Evolutionary conservation across 2,888 invertebrate genomes (phyloP), one percentile per base, ranked within the genome.

Genomic region (Leistus spinibarbis): DNA sequence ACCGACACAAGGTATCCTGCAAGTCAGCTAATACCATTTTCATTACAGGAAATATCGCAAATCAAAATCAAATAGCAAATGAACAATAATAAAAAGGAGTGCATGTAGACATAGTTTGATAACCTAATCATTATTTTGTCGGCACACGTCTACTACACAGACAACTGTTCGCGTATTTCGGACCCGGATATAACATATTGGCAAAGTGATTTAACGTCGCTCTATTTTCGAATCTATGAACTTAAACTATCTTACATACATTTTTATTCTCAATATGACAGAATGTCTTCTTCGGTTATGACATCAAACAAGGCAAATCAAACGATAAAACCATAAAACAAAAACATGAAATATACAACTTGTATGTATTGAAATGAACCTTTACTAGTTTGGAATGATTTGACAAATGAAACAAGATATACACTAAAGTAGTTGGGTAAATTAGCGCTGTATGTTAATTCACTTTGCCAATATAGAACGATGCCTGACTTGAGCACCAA

Each of bases 1-100:
- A 69, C 69, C 69, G 88, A 87, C 87, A 86, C 86, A 86, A 85
- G 86, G 86, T 85, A 83, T 85, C 84, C 84, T 81, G 79, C 78
- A 80, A 40, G 7, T 7, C 40, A 40, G 40, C 40, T 40, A 80
- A 78, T 79, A 78, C 78, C 77, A 27, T 65, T 57, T n/a, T n/a
- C n/a, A n/a, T n/a, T 77, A 78, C 79, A 79, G 80, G 71, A 74
- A 67, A 77, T 69, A 77, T 67, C 68, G 57, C 66, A 77, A 76
- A 57, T 57, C 57, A 56, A 56, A 53, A 56, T 17, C n/a, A 56
- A 56, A 56, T 16, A 56, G 20, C 17, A 77, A 79, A 75, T 69
- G 76, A 76, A 62, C 70, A 40, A 40, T 40, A 5, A 40, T 40
- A 40, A 40, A 40, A 60, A 22, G 19, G 56, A 56, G 19, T 56